Conservation (phyloP, 2,113 vertebrate species). For the Tragelaphus imberbis region DNA sequence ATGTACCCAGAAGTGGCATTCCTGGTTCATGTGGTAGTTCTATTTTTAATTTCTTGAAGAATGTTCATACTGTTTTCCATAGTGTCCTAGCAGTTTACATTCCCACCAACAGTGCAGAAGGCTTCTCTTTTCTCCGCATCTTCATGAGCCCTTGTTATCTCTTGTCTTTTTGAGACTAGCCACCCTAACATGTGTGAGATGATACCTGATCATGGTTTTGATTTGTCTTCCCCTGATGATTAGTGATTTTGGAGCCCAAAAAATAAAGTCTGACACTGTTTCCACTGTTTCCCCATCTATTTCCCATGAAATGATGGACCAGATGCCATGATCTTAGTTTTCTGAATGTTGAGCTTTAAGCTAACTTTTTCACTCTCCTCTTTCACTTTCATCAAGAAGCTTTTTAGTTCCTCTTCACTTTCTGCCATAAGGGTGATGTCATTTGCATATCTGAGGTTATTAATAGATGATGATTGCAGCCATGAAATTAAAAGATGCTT, state of each 20-base stretch:
- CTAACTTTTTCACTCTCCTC: too few species aligned
- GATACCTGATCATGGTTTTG: neutral
- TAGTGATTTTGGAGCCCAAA: neutral
- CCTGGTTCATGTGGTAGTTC: neutral
- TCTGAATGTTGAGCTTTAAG: too few species aligned
- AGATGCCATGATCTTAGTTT: too few species aligned
- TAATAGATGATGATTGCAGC: too few species aligned
- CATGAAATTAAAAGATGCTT: too few species aligned
- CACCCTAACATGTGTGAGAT: neutral
- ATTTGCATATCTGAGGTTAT: too few species aligned
- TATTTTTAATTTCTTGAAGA: neutral
- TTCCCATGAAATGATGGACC: too few species aligned
- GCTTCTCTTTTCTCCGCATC: neutral
- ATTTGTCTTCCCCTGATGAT: neutral
- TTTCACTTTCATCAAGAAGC: too few species aligned
- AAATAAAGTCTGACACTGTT: too few species aligned
- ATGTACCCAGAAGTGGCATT: neutral
- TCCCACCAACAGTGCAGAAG: neutral
- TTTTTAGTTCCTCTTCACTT: too few species aligned
- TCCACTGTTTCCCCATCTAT: too few species aligned
- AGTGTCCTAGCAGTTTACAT: neutral
- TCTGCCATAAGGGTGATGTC: too few species aligned
- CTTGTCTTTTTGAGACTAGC: neutral
- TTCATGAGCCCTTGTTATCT: neutral
- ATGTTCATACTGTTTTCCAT: neutral